Conservation (phyloP, 30 jellyfish, hydroid and myxozoan species). For the Sanderia malayensis region DNA sequence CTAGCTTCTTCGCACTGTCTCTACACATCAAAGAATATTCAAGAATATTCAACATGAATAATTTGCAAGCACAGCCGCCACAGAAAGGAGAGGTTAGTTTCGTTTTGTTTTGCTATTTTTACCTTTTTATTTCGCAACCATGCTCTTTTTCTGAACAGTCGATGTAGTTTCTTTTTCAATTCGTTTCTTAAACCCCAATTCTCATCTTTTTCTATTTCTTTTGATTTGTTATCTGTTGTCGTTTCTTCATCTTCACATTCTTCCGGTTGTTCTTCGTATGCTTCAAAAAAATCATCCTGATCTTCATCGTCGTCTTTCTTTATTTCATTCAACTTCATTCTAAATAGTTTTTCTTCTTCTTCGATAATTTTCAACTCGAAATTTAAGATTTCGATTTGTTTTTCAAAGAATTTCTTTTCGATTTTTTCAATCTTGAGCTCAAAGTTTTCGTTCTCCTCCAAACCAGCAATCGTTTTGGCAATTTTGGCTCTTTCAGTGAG, state of each 20-base stretch:
- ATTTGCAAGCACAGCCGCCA: no score
- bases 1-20: constrained; percentile 62
- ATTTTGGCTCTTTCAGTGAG: constrained; percentile 32
- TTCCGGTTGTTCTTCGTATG: constrained; percentile 42
- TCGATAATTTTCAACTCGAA: constrained; percentile 55
- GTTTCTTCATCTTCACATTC: constrained; percentile 17
- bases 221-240: no score
- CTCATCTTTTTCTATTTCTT: constrained; percentile 24
- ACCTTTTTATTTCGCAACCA: constrained; percentile 78
- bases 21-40: constrained; percentile 31
- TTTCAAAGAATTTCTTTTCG: constrained; percentile 51
- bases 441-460: constrained; percentile 50
- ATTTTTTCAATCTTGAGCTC: constrained; percentile 41
- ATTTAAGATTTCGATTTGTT: constrained; percentile 61
- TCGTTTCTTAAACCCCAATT: constrained; percentile 51
- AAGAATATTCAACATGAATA: no score
- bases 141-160: constrained; percentile 76
- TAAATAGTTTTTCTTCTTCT: constrained; percentile 46
- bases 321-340: constrained; percentile 48
- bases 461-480: constrained; percentile 26
- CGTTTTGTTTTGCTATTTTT: no score
- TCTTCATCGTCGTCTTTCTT: constrained; percentile 16
- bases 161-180: constrained; percentile 19
- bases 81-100: no score
- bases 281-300: constrained; percentile 19